phyloP scores from a whole-genome alignment of 2,797 vertebrate genomes.

The Smutsia gigantea region DNA sequence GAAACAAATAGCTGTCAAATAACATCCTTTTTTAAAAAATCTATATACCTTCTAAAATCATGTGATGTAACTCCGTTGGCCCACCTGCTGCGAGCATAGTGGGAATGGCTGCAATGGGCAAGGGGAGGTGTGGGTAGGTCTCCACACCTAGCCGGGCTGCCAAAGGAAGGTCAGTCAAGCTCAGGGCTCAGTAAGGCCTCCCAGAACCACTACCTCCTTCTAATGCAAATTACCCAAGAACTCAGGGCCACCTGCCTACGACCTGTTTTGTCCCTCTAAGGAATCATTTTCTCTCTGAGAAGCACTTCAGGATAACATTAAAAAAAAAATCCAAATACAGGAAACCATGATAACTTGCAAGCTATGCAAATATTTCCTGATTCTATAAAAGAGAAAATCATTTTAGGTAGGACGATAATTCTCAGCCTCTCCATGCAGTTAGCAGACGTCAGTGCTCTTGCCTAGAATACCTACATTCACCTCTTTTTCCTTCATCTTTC shows the following conservation, averaged over 20 bases:
- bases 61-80: accelerated
- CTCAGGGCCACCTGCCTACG: background rate
- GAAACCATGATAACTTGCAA: background rate
- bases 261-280: background rate
- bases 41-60: background rate
- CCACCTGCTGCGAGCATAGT: accelerated
- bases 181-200: no score
- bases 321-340: background rate
- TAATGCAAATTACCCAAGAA: background rate
- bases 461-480: accelerated
- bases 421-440: accelerated
- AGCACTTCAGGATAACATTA: no score
- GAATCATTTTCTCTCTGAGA: background rate
- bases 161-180: background rate
- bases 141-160: accelerated
- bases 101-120: accelerated
- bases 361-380: background rate
- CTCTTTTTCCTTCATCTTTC: background rate
- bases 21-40: background rate
- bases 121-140: accelerated
- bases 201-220: background rate
- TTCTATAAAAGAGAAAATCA: background rate
- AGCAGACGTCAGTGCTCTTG: accelerated
- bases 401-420: background rate
- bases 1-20: background rate